Conservation (phyloP, 2,113 vertebrate genomes). For the Taurulus bubalis region DNA sequence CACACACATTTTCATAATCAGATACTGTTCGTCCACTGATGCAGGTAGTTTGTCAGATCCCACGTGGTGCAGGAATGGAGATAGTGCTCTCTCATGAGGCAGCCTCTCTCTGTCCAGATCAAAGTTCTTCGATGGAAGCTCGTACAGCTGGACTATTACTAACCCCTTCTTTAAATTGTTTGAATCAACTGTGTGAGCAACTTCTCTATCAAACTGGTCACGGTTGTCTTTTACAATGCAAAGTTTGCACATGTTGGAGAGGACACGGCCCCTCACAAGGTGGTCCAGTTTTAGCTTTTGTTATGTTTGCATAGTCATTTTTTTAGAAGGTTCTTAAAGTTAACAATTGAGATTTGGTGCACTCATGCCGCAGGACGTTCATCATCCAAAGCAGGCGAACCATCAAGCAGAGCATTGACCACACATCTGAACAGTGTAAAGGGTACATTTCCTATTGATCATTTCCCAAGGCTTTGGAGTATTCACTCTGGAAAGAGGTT, state of each 20-base stretch:
- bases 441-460: neutral
- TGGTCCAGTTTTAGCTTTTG: too few species aligned
- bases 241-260: too few species aligned
- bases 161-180: neutral
- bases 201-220: neutral
- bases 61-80: neutral
- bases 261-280: too few species aligned
- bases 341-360: neutral
- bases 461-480: neutral
- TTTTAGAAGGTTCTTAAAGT: neutral
- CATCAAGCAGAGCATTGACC: neutral
- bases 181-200: neutral
- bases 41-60: neutral
- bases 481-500: neutral
- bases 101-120: constrained; percentile 2
- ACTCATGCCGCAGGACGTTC: neutral
- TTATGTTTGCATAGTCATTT: neutral
- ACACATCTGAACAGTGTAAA: neutral
- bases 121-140: neutral
- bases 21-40: neutral
- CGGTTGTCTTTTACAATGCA: too few species aligned
- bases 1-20: neutral
- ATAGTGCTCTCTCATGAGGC: neutral
- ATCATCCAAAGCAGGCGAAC: neutral
- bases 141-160: neutral